Conservation (phyloP, 1,140 invertebrate species). For the Subanguina moxae region DNA sequence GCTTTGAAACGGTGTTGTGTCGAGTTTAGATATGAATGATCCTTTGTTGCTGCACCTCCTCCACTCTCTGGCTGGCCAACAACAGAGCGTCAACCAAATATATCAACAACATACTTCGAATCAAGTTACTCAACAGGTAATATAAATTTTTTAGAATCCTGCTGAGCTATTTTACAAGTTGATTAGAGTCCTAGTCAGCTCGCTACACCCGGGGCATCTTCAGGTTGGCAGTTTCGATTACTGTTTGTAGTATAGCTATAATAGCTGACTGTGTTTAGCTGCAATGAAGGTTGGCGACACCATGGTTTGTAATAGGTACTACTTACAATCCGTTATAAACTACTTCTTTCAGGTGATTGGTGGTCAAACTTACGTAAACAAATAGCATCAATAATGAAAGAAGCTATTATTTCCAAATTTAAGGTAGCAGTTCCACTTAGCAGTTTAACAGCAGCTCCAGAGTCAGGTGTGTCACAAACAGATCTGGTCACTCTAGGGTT, state of each 20-base stretch:
- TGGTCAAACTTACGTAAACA: neutral
- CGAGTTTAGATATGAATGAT: constrained; percentile 20
- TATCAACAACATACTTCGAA: neutral
- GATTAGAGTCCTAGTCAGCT: neutral
- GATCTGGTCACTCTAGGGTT: neutral
- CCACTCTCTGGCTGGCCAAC: constrained; percentile 22
- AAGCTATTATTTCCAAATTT: neutral
- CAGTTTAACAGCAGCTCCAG: neutral
- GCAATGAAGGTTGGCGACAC: constrained; percentile 16
- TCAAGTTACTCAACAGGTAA: neutral
- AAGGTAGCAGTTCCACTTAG: neutral
- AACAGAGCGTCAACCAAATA: constrained; percentile 30
- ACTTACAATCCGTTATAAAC: neutral
- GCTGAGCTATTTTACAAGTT: neutral
- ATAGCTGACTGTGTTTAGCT: neutral
- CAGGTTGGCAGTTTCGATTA: neutral
- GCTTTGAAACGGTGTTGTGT: too few relatives aligned
- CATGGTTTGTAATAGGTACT: constrained; percentile 10
- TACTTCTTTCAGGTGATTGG: constrained; percentile 8
- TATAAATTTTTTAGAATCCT: neutral
- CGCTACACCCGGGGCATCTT: neutral
- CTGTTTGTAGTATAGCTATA: neutral
- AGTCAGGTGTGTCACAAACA: neutral
- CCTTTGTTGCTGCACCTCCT: constrained; percentile 21
- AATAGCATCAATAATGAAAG: neutral